Conservation (phyloP, 1,140 invertebrate species). For the Macrobrachium rosenbergii region DNA sequence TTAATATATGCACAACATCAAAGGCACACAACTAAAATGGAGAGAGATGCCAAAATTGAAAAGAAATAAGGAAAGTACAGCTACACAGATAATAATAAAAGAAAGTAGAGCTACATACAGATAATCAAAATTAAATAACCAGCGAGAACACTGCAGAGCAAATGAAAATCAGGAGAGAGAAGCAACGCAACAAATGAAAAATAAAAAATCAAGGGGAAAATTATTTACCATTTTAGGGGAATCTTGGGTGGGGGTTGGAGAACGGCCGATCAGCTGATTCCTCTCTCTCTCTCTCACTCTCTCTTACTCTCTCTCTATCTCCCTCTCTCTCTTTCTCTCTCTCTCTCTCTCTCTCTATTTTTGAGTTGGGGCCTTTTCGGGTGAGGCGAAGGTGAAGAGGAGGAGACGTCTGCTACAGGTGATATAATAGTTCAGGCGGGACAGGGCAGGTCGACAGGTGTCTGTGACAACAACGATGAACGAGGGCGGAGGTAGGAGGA, state of each 20-base stretch:
- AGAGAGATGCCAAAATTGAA: not conserved
- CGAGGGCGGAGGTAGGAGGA: too few relatives aligned
- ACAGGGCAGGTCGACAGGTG: constrained; percentile 12
- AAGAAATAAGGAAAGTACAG: too few relatives aligned
- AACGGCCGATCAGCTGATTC: constrained; percentile 52
- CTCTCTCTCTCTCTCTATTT: not conserved
- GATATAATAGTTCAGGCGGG: constrained; percentile 16
- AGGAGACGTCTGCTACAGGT: constrained; percentile 42
- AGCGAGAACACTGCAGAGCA: not conserved
- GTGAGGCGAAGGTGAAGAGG: not conserved
- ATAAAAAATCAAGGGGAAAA: constrained; percentile 44
- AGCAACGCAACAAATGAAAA: constrained; percentile 20
- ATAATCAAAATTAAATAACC: not conserved
- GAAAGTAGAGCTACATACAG: not conserved
- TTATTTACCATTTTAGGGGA: constrained; percentile 56
- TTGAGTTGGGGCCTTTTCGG: not conserved
- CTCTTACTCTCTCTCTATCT: constrained; percentile 3
- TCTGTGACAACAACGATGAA: too few relatives aligned
- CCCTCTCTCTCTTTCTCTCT: too few relatives aligned
- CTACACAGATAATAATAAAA: not conserved
- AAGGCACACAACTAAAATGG: not conserved
- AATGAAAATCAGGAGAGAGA: constrained; percentile 5
- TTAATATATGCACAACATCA: too few relatives aligned
- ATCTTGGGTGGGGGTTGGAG: constrained; percentile 23
- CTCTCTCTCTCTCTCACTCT: constrained; percentile 17